Percentiles rank a stretch among this genome's conserved stretches.
phyloP scores from a whole-genome alignment of 2,113 vertebrate genomes.

The Lates calcarifer region DNA sequence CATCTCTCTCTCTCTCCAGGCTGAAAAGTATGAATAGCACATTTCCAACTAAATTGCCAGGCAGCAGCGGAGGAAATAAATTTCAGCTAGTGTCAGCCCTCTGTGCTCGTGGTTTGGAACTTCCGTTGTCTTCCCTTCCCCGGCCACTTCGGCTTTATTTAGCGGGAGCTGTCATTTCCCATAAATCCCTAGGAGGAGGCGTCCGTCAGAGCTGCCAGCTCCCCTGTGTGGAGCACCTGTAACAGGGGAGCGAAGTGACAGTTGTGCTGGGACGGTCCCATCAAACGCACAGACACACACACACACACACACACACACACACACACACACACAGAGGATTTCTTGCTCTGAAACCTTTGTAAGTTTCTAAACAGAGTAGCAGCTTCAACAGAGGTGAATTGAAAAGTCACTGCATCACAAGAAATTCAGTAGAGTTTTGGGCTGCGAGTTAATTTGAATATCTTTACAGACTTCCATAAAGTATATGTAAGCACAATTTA shows the following conservation, averaged over 20 bases:
- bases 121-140: conserved; percentile 58
- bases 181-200: conserved; percentile 78
- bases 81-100: conserved; percentile 68
- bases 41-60: conserved; percentile 65
- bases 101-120: conserved; percentile 58
- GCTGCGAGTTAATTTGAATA: conserved; percentile 21
- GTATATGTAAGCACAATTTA: conserved; percentile 2
- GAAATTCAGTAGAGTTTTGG: conserved; percentile 1
- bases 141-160: conserved; percentile 72
- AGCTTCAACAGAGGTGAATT: conserved; percentile 12
- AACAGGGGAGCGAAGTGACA: conserved; percentile 75
- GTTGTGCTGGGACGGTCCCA: conserved; percentile 69
- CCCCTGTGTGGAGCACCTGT: conserved; percentile 77
- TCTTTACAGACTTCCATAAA: background rate
- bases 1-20: conserved; percentile 8
- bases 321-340: conserved; percentile 8
- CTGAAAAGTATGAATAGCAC: conserved; percentile 61
- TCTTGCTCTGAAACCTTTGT: conserved; percentile 35
- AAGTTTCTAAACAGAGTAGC: background rate
- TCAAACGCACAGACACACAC: conserved; percentile 40
- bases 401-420: conserved; percentile 15
- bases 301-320: conserved; percentile 20
- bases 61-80: conserved; percentile 62
- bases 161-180: conserved; percentile 77
- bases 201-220: conserved; percentile 79